Evolutionary conservation across 2,888 invertebrate genomes (phyloP).

Genomic region (Drosophila bunnanda): DNA sequence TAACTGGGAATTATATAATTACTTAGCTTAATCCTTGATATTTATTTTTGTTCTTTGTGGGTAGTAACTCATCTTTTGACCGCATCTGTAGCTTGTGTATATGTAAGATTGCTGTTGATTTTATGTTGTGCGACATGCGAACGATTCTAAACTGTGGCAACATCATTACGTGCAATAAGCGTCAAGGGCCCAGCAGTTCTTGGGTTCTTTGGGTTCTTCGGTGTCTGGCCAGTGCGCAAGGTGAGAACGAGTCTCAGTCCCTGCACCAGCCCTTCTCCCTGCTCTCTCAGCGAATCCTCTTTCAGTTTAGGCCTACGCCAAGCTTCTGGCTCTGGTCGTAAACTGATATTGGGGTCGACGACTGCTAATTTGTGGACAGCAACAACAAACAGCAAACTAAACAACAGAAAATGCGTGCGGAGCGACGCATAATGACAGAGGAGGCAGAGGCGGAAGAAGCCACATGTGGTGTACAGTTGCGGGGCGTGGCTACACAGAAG

Average conservation of each 20-base stretch:
- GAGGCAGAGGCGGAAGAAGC: constrained; percentile 51
- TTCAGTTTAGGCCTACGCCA: constrained; percentile 22
- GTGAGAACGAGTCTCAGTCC: constrained; percentile 10
- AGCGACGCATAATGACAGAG: constrained; percentile 14
- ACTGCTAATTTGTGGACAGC: constrained; percentile 75
- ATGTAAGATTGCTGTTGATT: constrained; percentile 2
- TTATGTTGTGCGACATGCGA: constrained; percentile 39
- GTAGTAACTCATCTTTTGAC: neutral
- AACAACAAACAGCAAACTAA: constrained; percentile 34
- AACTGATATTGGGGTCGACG: constrained; percentile 80
- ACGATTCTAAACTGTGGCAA: constrained; percentile 75
- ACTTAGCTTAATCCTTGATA: neutral
- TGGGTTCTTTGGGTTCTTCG: constrained; percentile 6
- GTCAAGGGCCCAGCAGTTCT: constrained; percentile 46
- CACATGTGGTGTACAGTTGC: constrained; percentile 70
- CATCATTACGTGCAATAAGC: constrained; percentile 73
- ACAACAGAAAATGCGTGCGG: constrained; percentile 44
- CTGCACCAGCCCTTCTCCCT: constrained; percentile 1
- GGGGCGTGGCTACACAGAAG: constrained; percentile 65
- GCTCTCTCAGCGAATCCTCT: neutral
- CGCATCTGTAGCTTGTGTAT: neutral
- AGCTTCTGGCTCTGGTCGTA: constrained; percentile 63
- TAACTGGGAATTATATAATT: neutral
- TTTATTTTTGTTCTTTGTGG: neutral
- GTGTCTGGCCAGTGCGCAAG: constrained; percentile 45